A percentile compares a stretch with the other conserved stretches of the same genome.
These are phyloP conservation scores for Drosophila acutilabella DNA, from an alignment of 2,888 invertebrate species.

Conservation along the genomic window DNA sequence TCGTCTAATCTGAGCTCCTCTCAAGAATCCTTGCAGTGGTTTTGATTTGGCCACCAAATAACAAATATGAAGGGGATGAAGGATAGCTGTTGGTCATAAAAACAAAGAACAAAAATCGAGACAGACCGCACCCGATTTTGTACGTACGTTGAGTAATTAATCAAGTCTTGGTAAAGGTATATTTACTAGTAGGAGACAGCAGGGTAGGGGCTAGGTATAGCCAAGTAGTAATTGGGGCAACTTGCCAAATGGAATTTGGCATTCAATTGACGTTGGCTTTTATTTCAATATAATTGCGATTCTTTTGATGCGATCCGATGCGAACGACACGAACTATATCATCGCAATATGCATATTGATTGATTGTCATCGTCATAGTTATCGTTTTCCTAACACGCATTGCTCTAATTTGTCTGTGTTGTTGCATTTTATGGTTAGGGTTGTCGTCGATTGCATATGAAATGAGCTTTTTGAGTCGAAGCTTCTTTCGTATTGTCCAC, in stretches of 20 bases:
- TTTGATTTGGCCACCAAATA: slow-evolving; percentile 3
- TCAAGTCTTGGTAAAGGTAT: background rate
- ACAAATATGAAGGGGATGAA: background rate
- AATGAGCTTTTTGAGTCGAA: slow-evolving; percentile 41
- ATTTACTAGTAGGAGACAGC: background rate
- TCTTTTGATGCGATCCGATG: slow-evolving; percentile 67
- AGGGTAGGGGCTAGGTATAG: background rate
- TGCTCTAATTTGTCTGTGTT: slow-evolving; percentile 49
- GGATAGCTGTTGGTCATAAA: background rate
- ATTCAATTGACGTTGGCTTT: slow-evolving; percentile 69
- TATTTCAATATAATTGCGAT: slow-evolving; percentile 69
- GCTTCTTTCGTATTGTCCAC: background rate
- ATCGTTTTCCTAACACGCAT: slow-evolving; percentile 18
- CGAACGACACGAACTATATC: slow-evolving; percentile 66
- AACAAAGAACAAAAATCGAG: background rate
- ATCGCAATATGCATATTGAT: slow-evolving; percentile 32
- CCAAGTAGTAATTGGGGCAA: slow-evolving; percentile 31
- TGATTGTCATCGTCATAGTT: slow-evolving; percentile 24
- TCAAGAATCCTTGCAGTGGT: background rate
- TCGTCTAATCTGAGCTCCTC: background rate
- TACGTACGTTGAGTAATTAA: slow-evolving; percentile 6
- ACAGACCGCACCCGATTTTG: slow-evolving; percentile 13
- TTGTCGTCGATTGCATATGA: slow-evolving; percentile 49
- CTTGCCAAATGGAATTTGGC: slow-evolving; percentile 43
- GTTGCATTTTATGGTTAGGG: slow-evolving; percentile 22